phyloP scores from a whole-genome alignment of 2,797 vertebrate genomes.

The Channallabes apus region DNA sequence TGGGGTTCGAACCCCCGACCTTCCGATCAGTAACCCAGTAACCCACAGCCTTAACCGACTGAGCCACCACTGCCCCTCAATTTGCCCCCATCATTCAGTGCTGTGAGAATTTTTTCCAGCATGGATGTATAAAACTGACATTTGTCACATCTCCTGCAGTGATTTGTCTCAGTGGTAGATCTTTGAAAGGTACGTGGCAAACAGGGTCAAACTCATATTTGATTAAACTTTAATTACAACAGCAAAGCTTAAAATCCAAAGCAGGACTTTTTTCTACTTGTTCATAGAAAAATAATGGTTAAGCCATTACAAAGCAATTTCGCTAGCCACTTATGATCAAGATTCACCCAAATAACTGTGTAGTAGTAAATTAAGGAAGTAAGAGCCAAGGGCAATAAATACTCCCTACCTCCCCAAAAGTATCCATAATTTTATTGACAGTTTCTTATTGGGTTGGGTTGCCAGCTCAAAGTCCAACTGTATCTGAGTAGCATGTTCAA shows the following conservation, averaged over 20 bases:
- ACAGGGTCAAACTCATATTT: background rate
- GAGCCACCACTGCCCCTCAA: too few species aligned
- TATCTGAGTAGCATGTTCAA: too few species aligned
- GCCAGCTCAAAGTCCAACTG: too few species aligned
- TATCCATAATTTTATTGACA: too few species aligned
- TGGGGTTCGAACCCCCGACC: too few species aligned
- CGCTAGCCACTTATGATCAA: background rate
- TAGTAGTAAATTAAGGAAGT: background rate
- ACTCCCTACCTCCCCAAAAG: too few species aligned
- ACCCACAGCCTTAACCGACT: too few species aligned
- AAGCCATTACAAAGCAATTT: background rate
- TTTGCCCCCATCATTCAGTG: too few species aligned
- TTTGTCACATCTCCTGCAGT: background rate
- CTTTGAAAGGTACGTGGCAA: background rate
- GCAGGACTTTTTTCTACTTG: background rate
- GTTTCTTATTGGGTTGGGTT: too few species aligned
- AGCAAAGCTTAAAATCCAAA: background rate
- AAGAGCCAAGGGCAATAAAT: too few species aligned
- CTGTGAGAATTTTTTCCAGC: background rate
- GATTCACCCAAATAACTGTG: constrained; percentile 3
- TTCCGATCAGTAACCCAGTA: too few species aligned
- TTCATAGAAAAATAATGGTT: background rate
- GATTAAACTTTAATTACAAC: constrained; percentile 24
- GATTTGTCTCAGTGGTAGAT: background rate
- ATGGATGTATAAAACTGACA: background rate